These are phyloP conservation scores for Acrossocheilus wenchowensis DNA, from an alignment of 2,797 vertebrate species.

Conservation along the genomic window DNA sequence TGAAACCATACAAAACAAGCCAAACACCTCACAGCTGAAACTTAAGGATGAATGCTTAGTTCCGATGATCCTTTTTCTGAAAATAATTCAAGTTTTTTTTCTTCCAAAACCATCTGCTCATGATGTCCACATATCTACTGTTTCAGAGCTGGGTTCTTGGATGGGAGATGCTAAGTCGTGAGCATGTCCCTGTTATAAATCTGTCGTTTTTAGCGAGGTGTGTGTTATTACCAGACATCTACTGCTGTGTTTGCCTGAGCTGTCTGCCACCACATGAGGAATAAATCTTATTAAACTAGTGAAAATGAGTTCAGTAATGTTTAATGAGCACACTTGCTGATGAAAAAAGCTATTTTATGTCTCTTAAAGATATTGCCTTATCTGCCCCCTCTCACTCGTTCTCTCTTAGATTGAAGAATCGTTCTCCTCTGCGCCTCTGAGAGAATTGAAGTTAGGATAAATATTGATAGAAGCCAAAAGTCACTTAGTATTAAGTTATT, in stretches of 20 bases:
- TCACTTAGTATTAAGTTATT: slow-evolving; percentile 32
- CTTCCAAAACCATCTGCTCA: slow-evolving; percentile 41
- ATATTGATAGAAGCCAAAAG: slow-evolving; percentile 52
- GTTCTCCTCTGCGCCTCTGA: slow-evolving; percentile 39
- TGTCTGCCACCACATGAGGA: slow-evolving; percentile 49
- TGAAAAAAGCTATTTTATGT: slow-evolving; percentile 53
- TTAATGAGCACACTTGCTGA: slow-evolving; percentile 61
- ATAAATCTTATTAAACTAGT: slow-evolving; percentile 62
- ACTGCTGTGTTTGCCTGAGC: slow-evolving; percentile 53
- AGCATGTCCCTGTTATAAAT: slow-evolving; percentile 51
- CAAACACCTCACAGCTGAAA: slow-evolving; percentile 26
- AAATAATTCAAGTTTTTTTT: slow-evolving; percentile 17
- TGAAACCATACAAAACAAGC: slow-evolving; percentile 13
- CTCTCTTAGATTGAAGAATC: slow-evolving; percentile 27
- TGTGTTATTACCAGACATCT: slow-evolving; percentile 64
- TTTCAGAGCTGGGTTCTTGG: slow-evolving; percentile 20
- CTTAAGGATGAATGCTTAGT: slow-evolving; percentile 17
- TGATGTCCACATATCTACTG: slow-evolving; percentile 23
- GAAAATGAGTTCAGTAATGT: slow-evolving; percentile 60
- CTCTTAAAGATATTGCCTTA: slow-evolving; percentile 57
- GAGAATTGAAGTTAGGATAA: slow-evolving; percentile 19
- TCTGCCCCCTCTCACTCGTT: slow-evolving; percentile 44
- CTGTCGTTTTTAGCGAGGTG: slow-evolving; percentile 54
- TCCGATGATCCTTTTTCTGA: not conserved
- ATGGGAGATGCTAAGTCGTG: slow-evolving; percentile 32